Evolutionary conservation across 2,888 invertebrate species (phyloP).

Genomic region (Dynastes hyllus): DNA sequence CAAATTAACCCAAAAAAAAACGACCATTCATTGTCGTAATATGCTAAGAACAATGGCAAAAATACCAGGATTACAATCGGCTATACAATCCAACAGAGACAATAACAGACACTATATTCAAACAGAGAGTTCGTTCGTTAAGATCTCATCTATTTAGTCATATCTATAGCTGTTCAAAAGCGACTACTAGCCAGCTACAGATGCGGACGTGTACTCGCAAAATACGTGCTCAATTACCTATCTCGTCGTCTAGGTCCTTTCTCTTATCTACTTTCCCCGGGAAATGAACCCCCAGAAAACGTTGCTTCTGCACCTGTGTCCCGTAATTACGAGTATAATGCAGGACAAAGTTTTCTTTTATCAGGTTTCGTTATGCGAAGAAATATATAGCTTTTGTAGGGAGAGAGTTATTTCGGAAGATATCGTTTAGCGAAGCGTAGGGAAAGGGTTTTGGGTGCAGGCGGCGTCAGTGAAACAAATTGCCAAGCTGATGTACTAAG

Average conservation of each 20-base stretch:
- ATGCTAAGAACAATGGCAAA: too few relatives aligned
- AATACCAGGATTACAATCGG: too few relatives aligned
- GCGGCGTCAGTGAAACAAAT: not conserved
- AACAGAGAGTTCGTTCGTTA: too few relatives aligned
- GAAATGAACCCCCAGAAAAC: conserved; percentile 1
- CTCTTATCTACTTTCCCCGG: not conserved
- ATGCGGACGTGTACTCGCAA: not conserved
- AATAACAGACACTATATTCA: too few relatives aligned
- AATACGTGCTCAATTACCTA: conserved; percentile 16
- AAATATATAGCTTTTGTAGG: not conserved
- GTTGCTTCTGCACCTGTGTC: conserved; percentile 10
- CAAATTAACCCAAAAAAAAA: too few relatives aligned
- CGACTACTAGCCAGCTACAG: not conserved
- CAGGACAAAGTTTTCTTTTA: conserved; percentile 17
- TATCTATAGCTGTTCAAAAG: not conserved
- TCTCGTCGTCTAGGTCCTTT: not conserved
- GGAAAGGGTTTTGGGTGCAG: not conserved
- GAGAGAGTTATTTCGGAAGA: not conserved
- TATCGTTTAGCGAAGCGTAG: not conserved
- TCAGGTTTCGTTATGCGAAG: not conserved
- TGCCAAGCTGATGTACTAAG: not conserved
- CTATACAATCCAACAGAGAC: too few relatives aligned
- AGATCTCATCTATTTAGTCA: not conserved
- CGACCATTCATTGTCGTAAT: too few relatives aligned
- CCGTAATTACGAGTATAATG: conserved; percentile 4